Evolutionary conservation across 2,797 vertebrate species (phyloP).

Genomic region (Aldrovandia affinis): DNA sequence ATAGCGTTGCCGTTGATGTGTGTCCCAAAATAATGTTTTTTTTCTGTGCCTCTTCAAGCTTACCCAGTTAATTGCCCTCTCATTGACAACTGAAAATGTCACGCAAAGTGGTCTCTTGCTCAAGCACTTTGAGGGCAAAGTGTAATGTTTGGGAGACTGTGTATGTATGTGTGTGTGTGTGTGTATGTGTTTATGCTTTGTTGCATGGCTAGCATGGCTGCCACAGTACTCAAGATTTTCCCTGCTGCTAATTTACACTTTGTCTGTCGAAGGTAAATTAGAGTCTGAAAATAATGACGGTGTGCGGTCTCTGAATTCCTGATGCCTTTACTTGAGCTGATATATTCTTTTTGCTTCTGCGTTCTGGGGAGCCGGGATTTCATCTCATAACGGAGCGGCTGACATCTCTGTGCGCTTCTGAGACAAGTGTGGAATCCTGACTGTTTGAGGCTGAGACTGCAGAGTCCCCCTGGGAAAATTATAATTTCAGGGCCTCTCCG

Average conservation of each 20-base stretch:
- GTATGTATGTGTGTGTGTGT: not conserved
- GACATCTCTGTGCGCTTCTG: not conserved
- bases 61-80: not conserved
- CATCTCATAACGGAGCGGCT: slow-evolving; percentile 43
- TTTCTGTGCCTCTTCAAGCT: not conserved
- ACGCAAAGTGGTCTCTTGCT: not conserved
- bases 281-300: not conserved
- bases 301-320: not conserved
- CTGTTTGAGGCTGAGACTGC: slow-evolving; percentile 6
- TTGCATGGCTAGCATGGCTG: not conserved
- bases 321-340: not conserved
- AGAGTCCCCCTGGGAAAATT: not conserved
- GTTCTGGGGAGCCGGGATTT: slow-evolving; percentile 46
- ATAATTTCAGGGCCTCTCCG: not conserved
- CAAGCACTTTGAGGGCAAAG: not conserved
- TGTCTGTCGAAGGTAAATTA: slow-evolving; percentile 11
- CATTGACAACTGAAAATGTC: not conserved
- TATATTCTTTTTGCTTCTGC: slow-evolving; percentile 42
- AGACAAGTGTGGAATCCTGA: not conserved
- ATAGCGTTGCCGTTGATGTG: not conserved
- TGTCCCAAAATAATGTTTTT: not conserved
- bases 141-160: not conserved
- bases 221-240: not conserved
- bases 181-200: too few species aligned
- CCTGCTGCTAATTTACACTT: not conserved